Evolutionary conservation across 1,140 invertebrate species (phyloP), one percentile per base, ranked within the genome.

Genomic region (Vollenhovia emeryi): DNA sequence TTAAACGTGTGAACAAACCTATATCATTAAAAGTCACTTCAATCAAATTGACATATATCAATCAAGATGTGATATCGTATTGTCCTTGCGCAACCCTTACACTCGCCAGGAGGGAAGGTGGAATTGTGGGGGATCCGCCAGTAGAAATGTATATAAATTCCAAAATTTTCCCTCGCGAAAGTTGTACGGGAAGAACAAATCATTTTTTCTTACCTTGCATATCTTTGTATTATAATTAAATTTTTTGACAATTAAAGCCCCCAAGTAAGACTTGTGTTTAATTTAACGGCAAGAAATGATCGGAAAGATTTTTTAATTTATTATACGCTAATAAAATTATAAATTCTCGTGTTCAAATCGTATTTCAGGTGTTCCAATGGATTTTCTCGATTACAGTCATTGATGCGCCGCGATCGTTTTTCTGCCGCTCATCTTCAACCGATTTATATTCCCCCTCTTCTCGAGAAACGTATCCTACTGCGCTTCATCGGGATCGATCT

Each of bases 1-100:
- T 90, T 90, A 90, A 90, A 90, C 85, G 87, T 89, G 80, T 90
- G 88, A 90, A 80, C 79, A 89, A 89, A 85, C 62, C 74, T 89
- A 86, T 69, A 84, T 73, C 79, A 73, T 85, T 71, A 69, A 62
- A 76, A 76, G 55, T 52, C 69, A 69, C 85, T 85, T 74, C 33
- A 78, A 66, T 86, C 71, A 84, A 74, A 82, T 82, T 87, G 68
- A 33, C 13, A 52, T 33, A 24, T 55, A 52, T 48, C 24, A 71
- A 66, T 52, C 43, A 45, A 57, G 55, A 33, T 40, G 21, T 69
- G 64, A 30, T 15, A 71, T 71, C 15, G 18, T 21, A 57, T 57
- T 18, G 18, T 13, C 50, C 27, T 71, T 71, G 21, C 6, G 27
- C 7, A 33, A 36, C 5, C 24, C 45, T 71, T 36, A 21, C 40